These are phyloP conservation scores for Eretmochelys imbricata DNA, from an alignment of 2,113 vertebrate species.

Conservation along the genomic window DNA sequence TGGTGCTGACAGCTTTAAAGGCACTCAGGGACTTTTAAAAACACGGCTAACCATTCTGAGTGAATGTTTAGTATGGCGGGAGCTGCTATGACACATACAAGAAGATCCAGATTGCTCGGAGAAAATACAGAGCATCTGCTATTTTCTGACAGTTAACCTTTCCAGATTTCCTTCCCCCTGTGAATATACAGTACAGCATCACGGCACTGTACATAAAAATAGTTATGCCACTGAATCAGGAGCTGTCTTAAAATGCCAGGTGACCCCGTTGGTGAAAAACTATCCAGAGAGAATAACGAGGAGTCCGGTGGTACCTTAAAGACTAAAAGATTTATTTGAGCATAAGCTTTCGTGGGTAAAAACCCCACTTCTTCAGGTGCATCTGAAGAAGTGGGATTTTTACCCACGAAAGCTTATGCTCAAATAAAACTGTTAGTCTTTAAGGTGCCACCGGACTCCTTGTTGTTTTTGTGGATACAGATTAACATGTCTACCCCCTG, in stretches of 20 bases:
- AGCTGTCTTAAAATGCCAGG: neutral
- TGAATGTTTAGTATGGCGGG: neutral
- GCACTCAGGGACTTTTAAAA: constrained; percentile 47
- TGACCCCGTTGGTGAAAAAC: neutral
- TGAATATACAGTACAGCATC: neutral
- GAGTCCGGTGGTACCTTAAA: no score
- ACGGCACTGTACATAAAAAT: fast-evolving
- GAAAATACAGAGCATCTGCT: constrained; percentile 31
- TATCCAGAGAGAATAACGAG: neutral
- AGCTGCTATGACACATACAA: fast-evolving
- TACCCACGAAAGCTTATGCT: no score
- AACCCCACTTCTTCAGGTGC: no score
- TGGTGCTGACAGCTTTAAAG: constrained; percentile 72
- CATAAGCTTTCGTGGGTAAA: no score
- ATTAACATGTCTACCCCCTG: no score
- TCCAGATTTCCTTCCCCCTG: neutral
- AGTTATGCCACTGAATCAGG: fast-evolving
- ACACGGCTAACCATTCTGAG: neutral
- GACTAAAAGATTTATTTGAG: no score
- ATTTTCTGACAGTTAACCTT: neutral
- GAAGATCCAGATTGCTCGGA: neutral
- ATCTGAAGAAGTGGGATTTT: no score
- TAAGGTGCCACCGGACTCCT: no score
- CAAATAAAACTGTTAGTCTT: no score
- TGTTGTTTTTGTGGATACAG: no score